Base-by-base conservation (phyloP, 2,113 vertebrate species). In the Ornithorhynchus anatinus region DNA sequence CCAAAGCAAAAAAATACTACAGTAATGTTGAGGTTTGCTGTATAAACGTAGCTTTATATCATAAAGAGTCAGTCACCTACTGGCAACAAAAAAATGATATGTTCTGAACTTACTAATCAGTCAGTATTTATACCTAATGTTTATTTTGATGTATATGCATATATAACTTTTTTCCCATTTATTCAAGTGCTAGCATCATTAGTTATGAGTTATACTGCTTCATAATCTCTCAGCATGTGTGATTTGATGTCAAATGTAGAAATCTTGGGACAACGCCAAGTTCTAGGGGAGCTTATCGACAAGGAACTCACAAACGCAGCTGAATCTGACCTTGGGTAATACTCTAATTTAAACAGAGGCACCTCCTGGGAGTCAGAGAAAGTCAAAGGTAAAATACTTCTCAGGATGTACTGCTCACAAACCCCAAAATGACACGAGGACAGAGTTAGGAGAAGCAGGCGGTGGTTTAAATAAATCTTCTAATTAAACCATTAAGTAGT, bases 241-340 rank as follows among this genome's bases (percentile, higher is more conserved):
- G 0, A 39, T 9, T 56, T 15, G 40, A 64, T 72, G 37, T 48
- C 65, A 68, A 79, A 69, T 0, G 1, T 37, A 56, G 78, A 79
- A 40, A 17, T 25, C 33, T 59, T 22, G 72, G 72, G 80, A 74
- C 17, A 12, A 63, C 63, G 48, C 25, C 59, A 84, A 72, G 22
- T 43, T 69, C 27, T 58, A 76, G 29, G 1, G n/a, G 45, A 74
- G 48, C 9, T 74, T 52, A 36, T 17, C 44, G 42, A 60, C 16
- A 32, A 69, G 53, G 47, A 71, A 35, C 39, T 52, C 44, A 56
- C 10, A 60, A 63, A 25, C 1, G 48, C 43, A 66, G 29, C 1
- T 72, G 42, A 63, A 35, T 67, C 8, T 59, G n/a, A 68, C 63
- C 42, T 33, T 54, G 5, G 3, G 5, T 53, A 36, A 65, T 68